Conservation (phyloP, 2,797 vertebrate species). For the Tauraco hartlaubi region DNA sequence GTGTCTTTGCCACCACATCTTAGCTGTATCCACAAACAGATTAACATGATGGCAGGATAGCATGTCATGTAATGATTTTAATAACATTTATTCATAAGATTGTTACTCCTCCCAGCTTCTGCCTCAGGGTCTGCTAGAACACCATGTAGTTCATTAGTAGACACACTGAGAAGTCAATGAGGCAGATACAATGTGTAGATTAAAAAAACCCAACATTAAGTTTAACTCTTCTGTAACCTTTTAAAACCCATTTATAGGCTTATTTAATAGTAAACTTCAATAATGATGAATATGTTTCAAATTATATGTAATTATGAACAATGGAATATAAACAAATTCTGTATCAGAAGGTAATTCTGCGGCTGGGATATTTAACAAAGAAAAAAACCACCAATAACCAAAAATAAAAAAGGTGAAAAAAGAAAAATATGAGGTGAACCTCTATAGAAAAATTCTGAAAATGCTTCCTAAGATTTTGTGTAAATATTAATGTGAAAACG, state of each 20-base stretch:
- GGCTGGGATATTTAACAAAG: not conserved
- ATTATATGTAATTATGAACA: not conserved
- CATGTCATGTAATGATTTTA: conserved; percentile 44
- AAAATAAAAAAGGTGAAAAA: not conserved
- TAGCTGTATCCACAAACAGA: not conserved
- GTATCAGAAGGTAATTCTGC: not conserved
- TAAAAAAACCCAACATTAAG: not conserved
- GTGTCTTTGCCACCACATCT: not conserved
- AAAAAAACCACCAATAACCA: accelerated
- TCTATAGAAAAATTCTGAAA: not conserved
- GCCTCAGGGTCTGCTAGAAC: conserved; percentile 8
- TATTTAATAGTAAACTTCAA: conserved; percentile 18
- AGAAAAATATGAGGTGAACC: not conserved
- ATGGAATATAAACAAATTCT: not conserved
- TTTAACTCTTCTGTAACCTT: conserved; percentile 33
- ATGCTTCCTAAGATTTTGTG: not conserved
- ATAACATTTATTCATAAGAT: conserved; percentile 42
- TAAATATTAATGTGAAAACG: not conserved
- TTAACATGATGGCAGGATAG: conserved; percentile 28
- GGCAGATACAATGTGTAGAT: conserved; percentile 22
- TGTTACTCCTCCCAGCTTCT: conserved; percentile 39
- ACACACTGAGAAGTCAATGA: conserved; percentile 50
- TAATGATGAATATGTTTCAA: not conserved
- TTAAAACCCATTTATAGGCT: not conserved
- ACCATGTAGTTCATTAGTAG: conserved; percentile 21